A percentile compares a stretch with the other conserved stretches of the same genome.
Conservation (phyloP, 2,888 invertebrate genomes). For the Drosophila prolongata region DNA sequence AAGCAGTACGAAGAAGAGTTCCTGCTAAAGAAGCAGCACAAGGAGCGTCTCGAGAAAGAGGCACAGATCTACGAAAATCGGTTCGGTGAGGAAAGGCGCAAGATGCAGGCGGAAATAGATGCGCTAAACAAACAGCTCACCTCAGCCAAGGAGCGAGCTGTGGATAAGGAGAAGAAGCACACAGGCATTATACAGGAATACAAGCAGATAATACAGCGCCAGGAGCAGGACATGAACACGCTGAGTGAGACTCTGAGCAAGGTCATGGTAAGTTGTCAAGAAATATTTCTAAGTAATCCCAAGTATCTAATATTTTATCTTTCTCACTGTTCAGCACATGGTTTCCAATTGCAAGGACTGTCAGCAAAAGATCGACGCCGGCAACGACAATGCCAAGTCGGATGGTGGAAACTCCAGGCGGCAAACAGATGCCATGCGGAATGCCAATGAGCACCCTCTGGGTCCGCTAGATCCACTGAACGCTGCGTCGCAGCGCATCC, state of each 20-base stretch:
- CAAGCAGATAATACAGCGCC: slow-evolving; percentile 94
- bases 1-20: slow-evolving; percentile 98
- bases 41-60: slow-evolving; percentile 87
- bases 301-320: background rate
- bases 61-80: slow-evolving; percentile 90
- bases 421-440: slow-evolving; percentile 47
- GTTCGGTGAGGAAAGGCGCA: slow-evolving; percentile 84
- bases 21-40: slow-evolving; percentile 89
- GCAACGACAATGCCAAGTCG: slow-evolving; percentile 48
- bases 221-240: slow-evolving; percentile 92
- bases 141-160: slow-evolving; percentile 90
- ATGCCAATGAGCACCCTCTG: slow-evolving; percentile 73
- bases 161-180: slow-evolving; percentile 90
- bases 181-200: slow-evolving; percentile 95
- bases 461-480: slow-evolving; percentile 84
- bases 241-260: slow-evolving; percentile 86
- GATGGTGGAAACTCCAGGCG: slow-evolving; percentile 22
- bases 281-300: too few species aligned
- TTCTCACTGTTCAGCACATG: slow-evolving; percentile 83
- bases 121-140: slow-evolving; percentile 91
- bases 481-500: slow-evolving; percentile 86
- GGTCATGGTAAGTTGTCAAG: slow-evolving; percentile 86
- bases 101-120: slow-evolving; percentile 84
- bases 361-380: slow-evolving; percentile 64
- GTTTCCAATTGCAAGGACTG: slow-evolving; percentile 86